A percentile compares a stretch with the other conserved stretches of the same genome.
Evolutionary conservation across 2,113 vertebrate species (phyloP).

Genomic region (Ciconia maguari): DNA sequence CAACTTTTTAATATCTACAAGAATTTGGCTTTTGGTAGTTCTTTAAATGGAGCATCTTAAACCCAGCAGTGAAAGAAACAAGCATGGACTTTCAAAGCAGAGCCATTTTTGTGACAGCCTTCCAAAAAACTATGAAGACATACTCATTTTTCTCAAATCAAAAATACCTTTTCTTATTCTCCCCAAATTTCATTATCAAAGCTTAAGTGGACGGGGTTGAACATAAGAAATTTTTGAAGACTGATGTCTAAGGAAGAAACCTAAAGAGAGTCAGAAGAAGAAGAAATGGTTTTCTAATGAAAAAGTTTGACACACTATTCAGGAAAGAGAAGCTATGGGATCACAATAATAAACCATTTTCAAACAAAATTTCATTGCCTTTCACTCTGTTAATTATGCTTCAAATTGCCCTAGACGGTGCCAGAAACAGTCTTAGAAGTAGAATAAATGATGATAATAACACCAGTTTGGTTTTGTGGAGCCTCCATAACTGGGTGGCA

Average conservation of each 20-base stretch:
- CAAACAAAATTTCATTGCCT: slow-evolving; percentile 19
- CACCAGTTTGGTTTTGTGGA: slow-evolving; percentile 48
- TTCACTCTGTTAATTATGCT: slow-evolving; percentile 43
- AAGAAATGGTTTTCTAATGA: not conserved
- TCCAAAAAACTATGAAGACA: not conserved
- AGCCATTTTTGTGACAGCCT: not conserved
- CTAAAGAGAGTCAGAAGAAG: not conserved
- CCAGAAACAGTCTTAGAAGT: slow-evolving; percentile 15
- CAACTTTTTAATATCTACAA: not conserved
- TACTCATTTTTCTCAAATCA: not conserved
- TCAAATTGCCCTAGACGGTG: slow-evolving; percentile 22
- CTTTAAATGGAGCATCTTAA: not conserved
- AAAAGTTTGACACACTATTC: not conserved
- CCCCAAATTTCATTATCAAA: not conserved
- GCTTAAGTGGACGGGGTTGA: not conserved
- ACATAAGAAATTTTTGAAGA: not conserved
- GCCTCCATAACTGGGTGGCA: slow-evolving; percentile 52
- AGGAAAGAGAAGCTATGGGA: not conserved
- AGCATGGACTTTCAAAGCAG: not conserved
- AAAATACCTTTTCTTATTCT: not conserved
- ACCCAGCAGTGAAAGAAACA: not conserved
- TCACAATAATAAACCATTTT: not conserved
- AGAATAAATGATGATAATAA: slow-evolving; percentile 40
- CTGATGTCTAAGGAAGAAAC: not conserved
- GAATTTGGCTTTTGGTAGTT: not conserved